Evolutionary conservation across 1,140 invertebrate species (phyloP).

Genomic region (Papilio helenus): DNA sequence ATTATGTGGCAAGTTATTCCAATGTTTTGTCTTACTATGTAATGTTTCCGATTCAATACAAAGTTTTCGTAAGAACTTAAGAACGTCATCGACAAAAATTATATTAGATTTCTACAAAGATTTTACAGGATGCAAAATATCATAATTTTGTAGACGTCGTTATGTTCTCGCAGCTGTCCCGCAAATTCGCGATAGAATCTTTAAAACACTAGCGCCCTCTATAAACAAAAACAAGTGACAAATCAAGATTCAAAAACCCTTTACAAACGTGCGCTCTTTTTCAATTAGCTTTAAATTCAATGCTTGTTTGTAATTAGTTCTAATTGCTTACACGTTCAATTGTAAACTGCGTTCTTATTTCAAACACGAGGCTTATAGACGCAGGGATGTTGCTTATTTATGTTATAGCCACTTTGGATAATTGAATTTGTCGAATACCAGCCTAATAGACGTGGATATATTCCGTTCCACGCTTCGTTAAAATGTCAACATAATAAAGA

Average conservation of each 20-base stretch:
- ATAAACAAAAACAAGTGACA: neutral
- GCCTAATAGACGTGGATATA: neutral
- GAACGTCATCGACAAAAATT: no score
- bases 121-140: no score
- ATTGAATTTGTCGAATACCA: slow-evolving; percentile 1
- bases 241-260: neutral
- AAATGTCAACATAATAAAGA: neutral
- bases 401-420: neutral
- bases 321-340: neutral
- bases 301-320: neutral
- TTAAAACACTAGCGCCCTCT: neutral
- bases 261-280: neutral
- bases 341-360: slow-evolving; percentile 18
- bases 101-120: no score
- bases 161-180: no score
- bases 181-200: no score
- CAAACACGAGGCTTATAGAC: neutral
- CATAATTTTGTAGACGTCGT: no score
- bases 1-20: no score
- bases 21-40: no score
- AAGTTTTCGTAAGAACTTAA: no score
- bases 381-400: neutral
- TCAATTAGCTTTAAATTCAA: neutral
- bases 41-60: no score
- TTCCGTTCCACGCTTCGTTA: neutral